Base-by-base conservation (phyloP, 2,113 vertebrate species). In the Callopanchax toddi region DNA sequence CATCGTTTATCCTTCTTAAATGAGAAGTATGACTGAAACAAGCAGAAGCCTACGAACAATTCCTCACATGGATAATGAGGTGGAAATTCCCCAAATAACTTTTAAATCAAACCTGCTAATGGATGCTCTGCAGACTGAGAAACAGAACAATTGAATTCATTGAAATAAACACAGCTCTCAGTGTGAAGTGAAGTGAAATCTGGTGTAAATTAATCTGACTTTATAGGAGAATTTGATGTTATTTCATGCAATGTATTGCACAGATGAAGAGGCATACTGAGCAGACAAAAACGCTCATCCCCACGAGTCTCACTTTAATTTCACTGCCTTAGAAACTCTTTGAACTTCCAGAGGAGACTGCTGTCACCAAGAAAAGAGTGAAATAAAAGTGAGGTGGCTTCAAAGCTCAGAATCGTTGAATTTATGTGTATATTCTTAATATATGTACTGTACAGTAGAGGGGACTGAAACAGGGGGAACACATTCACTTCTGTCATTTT, bases 21-120 rank as follows among this genome's bases (percentile, higher is more conserved):
- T 56, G 32, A 69, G 52, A 76, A 68, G 60, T 56, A 54, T 46
- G 18, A 17, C 12, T 34, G 16, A 63, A 36, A 49, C 32, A 60
- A 50, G 46, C 40, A 39, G 13, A 44, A 39, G 18, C 16, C 32
- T 13, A 40, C 45, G 43, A 34, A 63, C 69, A 44, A 65, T 36
- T 40, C 17, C 2, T 52, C 55, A 15, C 37, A 62, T 45, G 51
- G 36, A 52, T 46, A 69, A 46, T 60, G 34, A 61, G 55, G 45
- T 18, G 21, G 22, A 60, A 63, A 29, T 36, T 32, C 56, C 1
- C 2, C 13, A 22, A 25, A 37, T 2, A 26, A 66, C 20, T 63
- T 34, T 22, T 26, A 44, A 61, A 46, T 50, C 16, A 54, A 45
- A 50, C 48, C 13, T 17, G 6, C 9, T 11, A 9, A 71, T 11